Evolutionary conservation across 2,797 vertebrate genomes (phyloP).

Genomic region (Semaprochilodus insignis): DNA sequence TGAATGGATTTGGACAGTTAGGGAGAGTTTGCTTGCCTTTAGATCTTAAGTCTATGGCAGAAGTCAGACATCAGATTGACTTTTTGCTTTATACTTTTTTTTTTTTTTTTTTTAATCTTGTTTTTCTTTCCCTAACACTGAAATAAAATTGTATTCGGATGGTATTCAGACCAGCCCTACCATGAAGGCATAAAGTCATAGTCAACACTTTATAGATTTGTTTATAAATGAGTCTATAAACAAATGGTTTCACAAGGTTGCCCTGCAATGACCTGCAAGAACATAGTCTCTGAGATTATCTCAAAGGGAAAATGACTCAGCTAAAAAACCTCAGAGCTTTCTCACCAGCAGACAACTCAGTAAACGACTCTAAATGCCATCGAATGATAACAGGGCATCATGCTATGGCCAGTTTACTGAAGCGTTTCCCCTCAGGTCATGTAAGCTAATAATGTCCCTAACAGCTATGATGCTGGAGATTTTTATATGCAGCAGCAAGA

Average conservation of each 20-base stretch:
- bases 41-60: too few species aligned
- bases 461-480: constrained; percentile 29
- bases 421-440: constrained; percentile 37
- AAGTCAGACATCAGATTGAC: too few species aligned
- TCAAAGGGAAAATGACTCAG: background rate
- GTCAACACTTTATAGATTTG: background rate
- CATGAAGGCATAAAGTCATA: background rate
- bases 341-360: constrained; percentile 10
- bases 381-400: constrained; percentile 41
- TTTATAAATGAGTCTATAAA: background rate
- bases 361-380: constrained; percentile 15
- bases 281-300: too few species aligned
- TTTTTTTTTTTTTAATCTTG: too few species aligned
- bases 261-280: background rate
- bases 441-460: constrained; percentile 39
- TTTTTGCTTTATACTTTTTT: too few species aligned
- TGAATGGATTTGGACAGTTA: too few species aligned
- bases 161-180: too few species aligned
- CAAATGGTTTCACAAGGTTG: background rate
- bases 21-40: too few species aligned
- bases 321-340: background rate
- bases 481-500: constrained; percentile 44
- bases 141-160: too few species aligned
- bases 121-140: too few species aligned
- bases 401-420: constrained; percentile 30